These are phyloP conservation scores for Sceloporus tristichus DNA, from an alignment of 2,113 vertebrate species.

Conservation along the genomic window DNA sequence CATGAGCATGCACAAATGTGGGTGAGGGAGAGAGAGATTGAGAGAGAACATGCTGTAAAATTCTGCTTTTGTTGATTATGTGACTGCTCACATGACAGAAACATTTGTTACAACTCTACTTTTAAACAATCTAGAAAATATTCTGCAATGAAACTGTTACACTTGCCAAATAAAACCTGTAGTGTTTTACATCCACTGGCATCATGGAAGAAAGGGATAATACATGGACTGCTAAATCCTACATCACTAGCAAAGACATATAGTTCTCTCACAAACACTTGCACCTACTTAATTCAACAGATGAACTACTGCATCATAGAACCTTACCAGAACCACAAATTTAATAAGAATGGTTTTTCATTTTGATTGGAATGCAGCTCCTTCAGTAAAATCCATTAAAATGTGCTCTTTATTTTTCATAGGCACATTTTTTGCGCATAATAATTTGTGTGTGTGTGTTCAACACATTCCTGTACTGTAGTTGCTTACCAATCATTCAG, in stretches of 20 bases:
- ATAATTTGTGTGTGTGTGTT: background rate
- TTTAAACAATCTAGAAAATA: constrained; percentile 54
- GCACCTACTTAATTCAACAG: constrained; percentile 19
- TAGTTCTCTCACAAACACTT: constrained; percentile 1
- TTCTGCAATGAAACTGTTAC: constrained; percentile 46
- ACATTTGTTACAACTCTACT: constrained; percentile 41
- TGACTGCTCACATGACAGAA: constrained; percentile 1
- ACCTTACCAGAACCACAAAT: background rate
- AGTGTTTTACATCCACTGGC: constrained; percentile 56
- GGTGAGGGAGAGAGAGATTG: too few relatives aligned
- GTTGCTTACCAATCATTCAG: background rate
- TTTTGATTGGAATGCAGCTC: constrained; percentile 15
- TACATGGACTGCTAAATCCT: constrained; percentile 54
- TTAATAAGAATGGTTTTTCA: constrained; percentile 33
- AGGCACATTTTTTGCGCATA: constrained; percentile 2
- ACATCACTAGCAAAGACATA: constrained; percentile 32
- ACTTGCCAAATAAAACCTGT: constrained; percentile 54
- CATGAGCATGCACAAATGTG: background rate
- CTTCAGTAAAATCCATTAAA: constrained; percentile 14
- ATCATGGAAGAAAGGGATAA: constrained; percentile 55
- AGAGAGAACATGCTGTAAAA: background rate
- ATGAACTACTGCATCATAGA: constrained; percentile 18
- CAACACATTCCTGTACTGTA: background rate
- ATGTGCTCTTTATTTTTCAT: background rate
- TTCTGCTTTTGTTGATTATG: background rate